Evolutionary conservation across 2,888 invertebrate species (phyloP), one percentile per base, ranked within the genome.

Genomic region (Chrysolina americana): DNA sequence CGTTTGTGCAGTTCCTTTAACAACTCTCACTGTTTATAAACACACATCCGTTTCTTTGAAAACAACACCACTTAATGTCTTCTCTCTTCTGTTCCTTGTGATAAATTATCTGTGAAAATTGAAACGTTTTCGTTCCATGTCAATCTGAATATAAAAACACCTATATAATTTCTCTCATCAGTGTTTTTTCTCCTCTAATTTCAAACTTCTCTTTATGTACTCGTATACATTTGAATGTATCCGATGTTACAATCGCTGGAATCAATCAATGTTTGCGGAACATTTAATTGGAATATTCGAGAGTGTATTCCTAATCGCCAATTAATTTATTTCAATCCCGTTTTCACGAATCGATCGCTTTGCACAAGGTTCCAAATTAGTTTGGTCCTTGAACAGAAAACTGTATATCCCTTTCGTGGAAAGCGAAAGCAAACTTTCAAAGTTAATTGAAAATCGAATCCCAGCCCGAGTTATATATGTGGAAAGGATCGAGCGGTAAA

Each of bases 401-500:
- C 36, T 59, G 59, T 59, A 28, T 59, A 59, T 59, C 23, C 59
- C 59, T 36, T 28, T 17, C 59, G 36, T 36, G 59, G n/a, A 59
- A 59, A 59, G 36, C 59, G n/a, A 50, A 48, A 68, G 41, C 10
- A 68, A 68, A 68, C 53, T 68, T 53, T 65, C 59, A 50, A 73
- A 73, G 41, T 69, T 62, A n/a, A 72, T 62, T 63, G 63, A 56
- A 59, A 68, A 62, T 66, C 53, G 59, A 70, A 63, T 63, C 41
- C 17, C 23, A 47, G 44, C 66, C 17, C 17, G 19, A 53, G 53
- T 53, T 44, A 47, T 56, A 66, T 59, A 41, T 63, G 64, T 63
- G 56, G 70, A 72, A 72, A 65, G 65, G 65, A 62, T 72, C 68
- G 59, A 23, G 41, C 59, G 47, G 65, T 75, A 71, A 75, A 69